These are phyloP conservation scores for Saccostrea glomerata DNA, from an alignment of 1,140 invertebrate species.

Conservation along the genomic window DNA sequence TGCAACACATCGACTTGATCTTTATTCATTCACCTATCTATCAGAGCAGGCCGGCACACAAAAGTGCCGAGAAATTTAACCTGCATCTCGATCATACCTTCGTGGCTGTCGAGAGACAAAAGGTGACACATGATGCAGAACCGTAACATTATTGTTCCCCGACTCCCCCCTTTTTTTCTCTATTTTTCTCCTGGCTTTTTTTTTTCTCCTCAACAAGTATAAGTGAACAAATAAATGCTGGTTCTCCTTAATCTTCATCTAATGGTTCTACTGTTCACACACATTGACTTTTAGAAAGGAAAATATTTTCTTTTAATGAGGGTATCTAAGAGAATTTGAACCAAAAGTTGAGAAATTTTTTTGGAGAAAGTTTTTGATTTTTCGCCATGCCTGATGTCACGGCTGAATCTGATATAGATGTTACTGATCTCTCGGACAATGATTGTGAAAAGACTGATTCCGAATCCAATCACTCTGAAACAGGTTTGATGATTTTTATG, in stretches of 20 bases:
- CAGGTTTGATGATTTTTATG: background rate
- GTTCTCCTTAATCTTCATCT: background rate
- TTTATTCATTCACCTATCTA: constrained; percentile 8
- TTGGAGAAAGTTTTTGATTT: background rate
- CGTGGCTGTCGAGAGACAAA: constrained; percentile 18
- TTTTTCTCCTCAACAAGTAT: constrained; percentile 4
- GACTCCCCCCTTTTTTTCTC: background rate
- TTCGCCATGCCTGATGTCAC: background rate
- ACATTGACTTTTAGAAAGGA: background rate
- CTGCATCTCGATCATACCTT: constrained; percentile 32
- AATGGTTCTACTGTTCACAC: background rate
- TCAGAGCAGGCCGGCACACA: constrained; percentile 2
- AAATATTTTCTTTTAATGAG: background rate
- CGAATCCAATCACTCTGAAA: background rate
- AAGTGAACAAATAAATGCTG: background rate
- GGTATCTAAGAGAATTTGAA: background rate
- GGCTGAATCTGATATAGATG: background rate
- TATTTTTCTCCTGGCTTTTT: background rate
- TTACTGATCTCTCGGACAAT: background rate
- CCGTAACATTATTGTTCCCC: background rate
- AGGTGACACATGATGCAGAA: constrained; percentile 33
- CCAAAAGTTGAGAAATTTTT: background rate
- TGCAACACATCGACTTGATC: background rate
- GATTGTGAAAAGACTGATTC: constrained; percentile 16
- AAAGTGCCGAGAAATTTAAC: constrained; percentile 27